Evolutionary conservation across 1,140 invertebrate species (phyloP).

Genomic region (Brachionus plicatilis): DNA sequence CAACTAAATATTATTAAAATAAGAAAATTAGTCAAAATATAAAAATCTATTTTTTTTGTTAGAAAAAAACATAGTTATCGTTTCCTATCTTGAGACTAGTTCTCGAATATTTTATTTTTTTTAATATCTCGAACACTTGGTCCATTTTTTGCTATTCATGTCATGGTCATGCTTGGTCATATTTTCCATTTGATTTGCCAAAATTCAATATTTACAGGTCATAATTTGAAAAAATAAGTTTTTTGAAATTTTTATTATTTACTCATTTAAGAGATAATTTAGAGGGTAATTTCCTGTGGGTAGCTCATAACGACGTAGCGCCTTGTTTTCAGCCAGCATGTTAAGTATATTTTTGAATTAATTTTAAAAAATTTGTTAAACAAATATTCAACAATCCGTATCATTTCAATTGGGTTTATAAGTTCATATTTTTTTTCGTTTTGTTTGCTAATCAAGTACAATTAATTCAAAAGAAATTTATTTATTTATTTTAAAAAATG

Average conservation of each 20-base stretch:
- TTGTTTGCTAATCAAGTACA: background rate
- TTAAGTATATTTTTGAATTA: too few relatives aligned
- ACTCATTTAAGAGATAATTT: too few relatives aligned
- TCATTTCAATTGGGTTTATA: background rate
- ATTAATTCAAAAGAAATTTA: background rate
- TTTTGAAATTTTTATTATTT: background rate
- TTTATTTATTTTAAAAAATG: background rate
- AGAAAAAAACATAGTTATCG: background rate
- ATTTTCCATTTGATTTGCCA: too few relatives aligned
- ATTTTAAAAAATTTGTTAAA: background rate
- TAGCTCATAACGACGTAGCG: too few relatives aligned
- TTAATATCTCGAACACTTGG: background rate
- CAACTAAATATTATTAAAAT: background rate
- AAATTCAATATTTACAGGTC: too few relatives aligned
- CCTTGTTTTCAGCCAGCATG: too few relatives aligned
- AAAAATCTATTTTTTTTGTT: background rate
- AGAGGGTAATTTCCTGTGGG: too few relatives aligned
- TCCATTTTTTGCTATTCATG: background rate
- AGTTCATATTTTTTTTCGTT: background rate
- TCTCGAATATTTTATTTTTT: too few relatives aligned
- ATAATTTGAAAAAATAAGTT: background rate
- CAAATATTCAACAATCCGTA: background rate
- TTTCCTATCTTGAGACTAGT: too few relatives aligned
- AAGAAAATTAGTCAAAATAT: background rate
- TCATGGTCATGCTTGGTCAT: too few relatives aligned